Conservation (phyloP, 1,140 invertebrate genomes). For the Rhagoletis zephyria region DNA sequence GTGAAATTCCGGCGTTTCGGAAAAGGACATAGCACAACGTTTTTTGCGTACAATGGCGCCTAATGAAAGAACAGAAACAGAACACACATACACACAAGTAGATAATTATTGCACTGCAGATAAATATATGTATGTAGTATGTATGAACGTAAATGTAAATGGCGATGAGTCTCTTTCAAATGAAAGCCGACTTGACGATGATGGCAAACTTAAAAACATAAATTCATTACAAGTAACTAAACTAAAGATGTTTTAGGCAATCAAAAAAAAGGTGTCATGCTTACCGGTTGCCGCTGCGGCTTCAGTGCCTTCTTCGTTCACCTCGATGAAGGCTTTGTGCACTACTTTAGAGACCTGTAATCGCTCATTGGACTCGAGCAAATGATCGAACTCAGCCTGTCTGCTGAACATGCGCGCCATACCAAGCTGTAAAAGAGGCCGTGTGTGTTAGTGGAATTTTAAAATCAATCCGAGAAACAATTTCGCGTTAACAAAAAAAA, state of each 20-base stretch:
- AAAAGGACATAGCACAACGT: slow-evolving; percentile 56
- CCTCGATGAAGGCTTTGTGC: slow-evolving; percentile 77
- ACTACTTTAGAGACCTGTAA: slow-evolving; percentile 75
- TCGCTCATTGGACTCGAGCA: slow-evolving; percentile 73
- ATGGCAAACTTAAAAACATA: background rate
- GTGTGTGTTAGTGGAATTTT: background rate
- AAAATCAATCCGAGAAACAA: background rate
- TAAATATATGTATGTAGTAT: slow-evolving; percentile 1
- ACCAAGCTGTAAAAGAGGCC: slow-evolving; percentile 74
- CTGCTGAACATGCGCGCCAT: slow-evolving; percentile 76
- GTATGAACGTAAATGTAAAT: background rate
- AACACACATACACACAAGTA: slow-evolving; percentile 35
- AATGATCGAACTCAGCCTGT: slow-evolving; percentile 77
- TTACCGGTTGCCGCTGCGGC: slow-evolving; percentile 75
- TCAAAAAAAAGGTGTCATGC: slow-evolving; percentile 39
- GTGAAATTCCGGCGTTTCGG: slow-evolving; percentile 61
- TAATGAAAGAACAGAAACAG: slow-evolving; percentile 61
- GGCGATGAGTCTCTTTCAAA: slow-evolving; percentile 18
- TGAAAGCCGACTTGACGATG: background rate
- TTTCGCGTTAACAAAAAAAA: background rate
- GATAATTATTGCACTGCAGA: background rate
- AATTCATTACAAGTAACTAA: background rate
- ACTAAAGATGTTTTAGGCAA: background rate
- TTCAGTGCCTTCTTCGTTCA: slow-evolving; percentile 77
- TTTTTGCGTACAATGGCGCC: slow-evolving; percentile 62